Conservation (phyloP, 2,113 vertebrate species). For the Podocnemis expansa region DNA sequence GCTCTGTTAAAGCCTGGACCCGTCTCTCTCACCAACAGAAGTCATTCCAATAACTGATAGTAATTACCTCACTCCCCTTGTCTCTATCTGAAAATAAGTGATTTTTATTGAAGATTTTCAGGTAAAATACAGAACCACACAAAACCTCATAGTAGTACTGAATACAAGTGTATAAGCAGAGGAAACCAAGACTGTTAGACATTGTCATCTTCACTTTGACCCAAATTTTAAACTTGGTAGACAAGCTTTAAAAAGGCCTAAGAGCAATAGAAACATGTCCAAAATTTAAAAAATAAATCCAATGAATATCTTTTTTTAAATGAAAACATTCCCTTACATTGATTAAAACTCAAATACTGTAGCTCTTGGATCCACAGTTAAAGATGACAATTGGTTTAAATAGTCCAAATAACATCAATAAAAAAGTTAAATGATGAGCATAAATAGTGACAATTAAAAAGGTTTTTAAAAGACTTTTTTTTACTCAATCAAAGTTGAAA, state of each 20-base stretch:
- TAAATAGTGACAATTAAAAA: neutral
- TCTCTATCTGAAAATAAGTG: neutral
- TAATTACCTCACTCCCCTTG: neutral
- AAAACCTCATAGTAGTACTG: neutral
- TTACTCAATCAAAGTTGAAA: neutral
- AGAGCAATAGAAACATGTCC: neutral
- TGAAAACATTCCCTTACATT: neutral
- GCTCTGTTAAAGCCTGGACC: neutral
- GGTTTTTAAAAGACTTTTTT: neutral
- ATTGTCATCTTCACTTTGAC: neutral
- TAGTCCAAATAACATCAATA: conserved; percentile 20
- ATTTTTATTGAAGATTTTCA: neutral
- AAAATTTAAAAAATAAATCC: neutral
- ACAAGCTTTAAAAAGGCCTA: neutral
- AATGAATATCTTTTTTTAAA: neutral
- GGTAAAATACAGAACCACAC: accelerated
- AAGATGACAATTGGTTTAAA: conserved; percentile 36
- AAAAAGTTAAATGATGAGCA: neutral
- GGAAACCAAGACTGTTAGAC: neutral
- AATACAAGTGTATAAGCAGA: neutral
- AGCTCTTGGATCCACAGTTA: neutral
- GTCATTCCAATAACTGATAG: neutral
- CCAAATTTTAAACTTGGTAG: conserved; percentile 15
- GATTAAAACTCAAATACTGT: neutral
- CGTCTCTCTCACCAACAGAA: neutral